Percentiles rank a stretch among this genome's conserved stretches.
Evolutionary conservation across 2,113 vertebrate genomes (phyloP).

Genomic region (Hiodon alosoides): DNA sequence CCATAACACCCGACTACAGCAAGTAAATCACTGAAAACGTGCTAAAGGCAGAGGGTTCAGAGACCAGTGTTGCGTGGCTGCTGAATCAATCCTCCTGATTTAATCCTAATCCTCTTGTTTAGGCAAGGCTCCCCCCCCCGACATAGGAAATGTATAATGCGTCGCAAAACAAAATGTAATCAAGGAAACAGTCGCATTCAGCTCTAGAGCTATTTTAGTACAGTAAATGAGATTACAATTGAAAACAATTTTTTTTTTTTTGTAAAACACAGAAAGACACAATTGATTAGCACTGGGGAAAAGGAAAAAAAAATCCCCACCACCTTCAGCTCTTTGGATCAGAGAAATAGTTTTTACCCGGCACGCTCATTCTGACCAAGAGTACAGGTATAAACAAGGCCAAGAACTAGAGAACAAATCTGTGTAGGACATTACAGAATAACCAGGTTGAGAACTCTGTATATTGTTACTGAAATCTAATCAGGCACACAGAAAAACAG

Average conservation of each 20-base stretch:
- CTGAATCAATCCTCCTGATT: constrained; percentile 35
- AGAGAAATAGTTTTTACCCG: no score
- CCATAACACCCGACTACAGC: no score
- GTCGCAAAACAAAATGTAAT: not conserved
- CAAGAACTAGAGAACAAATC: no score
- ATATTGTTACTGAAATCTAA: constrained; percentile 16
- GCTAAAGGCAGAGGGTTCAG: not conserved
- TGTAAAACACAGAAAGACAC: no score
- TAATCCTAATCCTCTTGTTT: constrained; percentile 56
- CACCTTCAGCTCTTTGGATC: no score
- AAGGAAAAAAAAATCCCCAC: no score
- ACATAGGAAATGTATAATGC: not conserved
- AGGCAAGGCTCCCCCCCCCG: constrained; percentile 24
- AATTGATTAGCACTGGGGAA: no score
- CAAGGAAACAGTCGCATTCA: not conserved
- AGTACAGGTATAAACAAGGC: no score
- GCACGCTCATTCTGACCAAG: no score
- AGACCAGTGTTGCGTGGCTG: constrained; percentile 15
- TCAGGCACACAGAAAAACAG: not conserved
- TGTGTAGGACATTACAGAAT: not conserved
- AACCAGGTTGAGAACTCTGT: not conserved
- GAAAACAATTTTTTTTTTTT: no score
- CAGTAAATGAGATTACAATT: not conserved
- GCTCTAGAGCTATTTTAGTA: not conserved
- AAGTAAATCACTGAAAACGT: not conserved